Evolutionary conservation across 1,140 invertebrate genomes (phyloP).

Genomic region (Dinothrombium tinctorium): DNA sequence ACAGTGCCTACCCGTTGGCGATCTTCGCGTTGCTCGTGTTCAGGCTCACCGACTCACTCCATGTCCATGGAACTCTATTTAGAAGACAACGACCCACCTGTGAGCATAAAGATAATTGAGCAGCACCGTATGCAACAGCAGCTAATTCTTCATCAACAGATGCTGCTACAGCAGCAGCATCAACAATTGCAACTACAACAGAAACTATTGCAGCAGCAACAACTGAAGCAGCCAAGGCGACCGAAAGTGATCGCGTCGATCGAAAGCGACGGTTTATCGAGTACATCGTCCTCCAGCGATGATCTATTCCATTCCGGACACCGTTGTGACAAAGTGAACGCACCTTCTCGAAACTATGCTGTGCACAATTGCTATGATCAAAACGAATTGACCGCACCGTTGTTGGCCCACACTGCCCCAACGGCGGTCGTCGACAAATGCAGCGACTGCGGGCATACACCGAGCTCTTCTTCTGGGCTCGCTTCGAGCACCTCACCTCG

Average conservation of each 20-base stretch:
- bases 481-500: too few relatives aligned
- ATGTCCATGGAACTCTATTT: not conserved
- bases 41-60: conserved; percentile 3
- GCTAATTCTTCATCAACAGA: conserved; percentile 2
- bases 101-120: not conserved
- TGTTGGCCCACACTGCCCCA: too few relatives aligned
- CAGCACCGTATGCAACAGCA: conserved; percentile 4
- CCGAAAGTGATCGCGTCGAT: conserved; percentile 15
- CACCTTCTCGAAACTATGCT: too few relatives aligned
- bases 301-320: too few relatives aligned
- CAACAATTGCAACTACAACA: not conserved
- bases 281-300: not conserved
- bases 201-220: not conserved
- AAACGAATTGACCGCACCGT: too few relatives aligned
- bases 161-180: conserved; percentile 2
- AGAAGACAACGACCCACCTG: not conserved
- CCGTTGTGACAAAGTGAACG: too few relatives aligned
- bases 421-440: too few relatives aligned
- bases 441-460: too few relatives aligned
- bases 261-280: conserved; percentile 16
- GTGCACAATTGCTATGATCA: too few relatives aligned
- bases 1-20: conserved; percentile 3
- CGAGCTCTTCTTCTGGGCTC: too few relatives aligned
- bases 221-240: not conserved
- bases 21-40: conserved; percentile 9